These are phyloP conservation scores for Sinotaia quadrata DNA, from an alignment of 2,888 invertebrate genomes.

Conservation along the genomic window DNA sequence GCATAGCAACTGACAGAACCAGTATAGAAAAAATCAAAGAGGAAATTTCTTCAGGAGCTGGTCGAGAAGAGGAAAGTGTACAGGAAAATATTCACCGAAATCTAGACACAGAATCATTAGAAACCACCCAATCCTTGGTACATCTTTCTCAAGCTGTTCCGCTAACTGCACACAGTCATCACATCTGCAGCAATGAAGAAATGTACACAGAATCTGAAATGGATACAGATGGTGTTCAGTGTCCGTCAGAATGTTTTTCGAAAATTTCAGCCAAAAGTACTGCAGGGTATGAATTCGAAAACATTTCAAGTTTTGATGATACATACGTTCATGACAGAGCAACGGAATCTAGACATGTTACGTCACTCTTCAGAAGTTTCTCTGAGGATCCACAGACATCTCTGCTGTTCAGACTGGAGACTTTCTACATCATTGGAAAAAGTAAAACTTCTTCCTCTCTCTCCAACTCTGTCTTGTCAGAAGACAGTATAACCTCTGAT, in stretches of 20 bases:
- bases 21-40: too few species aligned
- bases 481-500: background rate
- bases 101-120: too few species aligned
- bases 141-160: too few species aligned
- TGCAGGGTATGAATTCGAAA: conserved; percentile 3
- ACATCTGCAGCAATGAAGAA: too few species aligned
- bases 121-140: too few species aligned
- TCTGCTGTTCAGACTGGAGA: conserved; percentile 33
- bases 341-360: conserved; percentile 14
- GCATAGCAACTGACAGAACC: too few species aligned
- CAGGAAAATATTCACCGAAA: too few species aligned
- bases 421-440: conserved; percentile 30
- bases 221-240: background rate
- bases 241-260: background rate
- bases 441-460: background rate
- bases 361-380: conserved; percentile 7
- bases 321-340: conserved; percentile 3
- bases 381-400: conserved; percentile 20
- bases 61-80: too few species aligned
- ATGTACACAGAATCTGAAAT: too few species aligned
- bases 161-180: too few species aligned
- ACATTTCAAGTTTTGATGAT: conserved; percentile 13
- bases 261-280: background rate
- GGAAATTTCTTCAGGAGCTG: too few species aligned
- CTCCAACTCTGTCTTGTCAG: background rate